Evolutionary conservation across 2,797 vertebrate genomes (phyloP).

Genomic region (Corythornis leucogaster): DNA sequence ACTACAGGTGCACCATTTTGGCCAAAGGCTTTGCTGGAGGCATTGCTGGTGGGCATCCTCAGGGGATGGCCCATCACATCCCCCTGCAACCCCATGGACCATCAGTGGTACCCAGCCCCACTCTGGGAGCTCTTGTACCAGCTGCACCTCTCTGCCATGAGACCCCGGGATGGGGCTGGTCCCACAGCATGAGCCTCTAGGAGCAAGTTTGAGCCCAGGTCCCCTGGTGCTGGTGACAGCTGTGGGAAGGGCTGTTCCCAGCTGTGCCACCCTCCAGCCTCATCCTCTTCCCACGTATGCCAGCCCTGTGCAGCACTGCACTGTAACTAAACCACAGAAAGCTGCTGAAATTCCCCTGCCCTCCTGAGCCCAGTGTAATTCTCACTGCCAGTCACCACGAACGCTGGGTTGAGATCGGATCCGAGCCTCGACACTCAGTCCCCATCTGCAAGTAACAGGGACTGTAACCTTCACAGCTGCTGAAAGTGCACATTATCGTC

Average conservation of each 20-base stretch:
- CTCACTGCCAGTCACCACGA: not conserved
- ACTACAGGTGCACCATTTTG: not conserved
- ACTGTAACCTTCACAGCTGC: not conserved
- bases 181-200: accelerated
- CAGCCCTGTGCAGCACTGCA: not conserved
- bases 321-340: not conserved
- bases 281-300: not conserved
- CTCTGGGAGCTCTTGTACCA: too few species aligned
- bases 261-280: not conserved
- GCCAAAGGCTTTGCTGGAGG: not conserved
- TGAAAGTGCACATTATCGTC: not conserved
- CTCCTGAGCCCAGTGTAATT: not conserved
- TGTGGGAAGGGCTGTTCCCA: not conserved
- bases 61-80: accelerated
- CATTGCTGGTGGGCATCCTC: not conserved
- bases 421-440: not conserved
- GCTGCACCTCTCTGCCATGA: not conserved
- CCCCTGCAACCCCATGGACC: not conserved
- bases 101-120: not conserved
- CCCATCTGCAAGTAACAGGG: not conserved
- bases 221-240: not conserved
- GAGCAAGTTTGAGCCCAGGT: not conserved
- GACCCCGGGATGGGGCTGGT: accelerated
- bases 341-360: not conserved
- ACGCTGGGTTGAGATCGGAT: not conserved